Evolutionary conservation across 2,113 vertebrate species (phyloP).

Genomic region (Andinoacara biseriatus): DNA sequence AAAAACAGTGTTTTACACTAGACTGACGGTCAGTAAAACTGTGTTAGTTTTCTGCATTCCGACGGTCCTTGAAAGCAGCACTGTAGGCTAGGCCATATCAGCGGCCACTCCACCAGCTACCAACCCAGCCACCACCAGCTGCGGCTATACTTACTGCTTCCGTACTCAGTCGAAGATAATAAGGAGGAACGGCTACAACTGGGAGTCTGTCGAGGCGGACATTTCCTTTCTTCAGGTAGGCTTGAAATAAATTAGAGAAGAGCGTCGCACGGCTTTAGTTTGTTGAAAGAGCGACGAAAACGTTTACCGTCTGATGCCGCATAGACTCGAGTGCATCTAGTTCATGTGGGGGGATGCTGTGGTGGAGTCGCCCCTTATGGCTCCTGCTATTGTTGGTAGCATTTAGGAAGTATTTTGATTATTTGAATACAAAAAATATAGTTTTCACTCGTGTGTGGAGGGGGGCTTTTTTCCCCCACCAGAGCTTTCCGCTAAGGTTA

Average conservation of each 20-base stretch:
- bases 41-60: background rate
- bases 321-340: background rate
- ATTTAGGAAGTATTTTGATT: background rate
- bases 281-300: background rate
- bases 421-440: background rate
- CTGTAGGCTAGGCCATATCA: background rate
- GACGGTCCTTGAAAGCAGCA: constrained; percentile 42
- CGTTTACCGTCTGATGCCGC: background rate
- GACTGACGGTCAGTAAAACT: background rate
- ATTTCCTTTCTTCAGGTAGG: constrained; percentile 27
- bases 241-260: rapidly evolving
- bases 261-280: background rate
- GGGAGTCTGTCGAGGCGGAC: background rate
- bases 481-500: background rate
- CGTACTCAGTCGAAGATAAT: background rate
- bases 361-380: constrained; percentile 7
- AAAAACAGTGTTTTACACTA: background rate
- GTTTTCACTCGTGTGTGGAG: background rate
- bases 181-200: background rate
- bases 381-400: background rate
- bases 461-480: background rate
- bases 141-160: constrained; percentile 18
- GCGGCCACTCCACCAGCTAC: constrained; percentile 19
- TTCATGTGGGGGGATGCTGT: constrained; percentile 39
- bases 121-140: constrained; percentile 12